phyloP scores from a whole-genome alignment of 1,140 invertebrate genomes.

The Drosophila orosa region DNA sequence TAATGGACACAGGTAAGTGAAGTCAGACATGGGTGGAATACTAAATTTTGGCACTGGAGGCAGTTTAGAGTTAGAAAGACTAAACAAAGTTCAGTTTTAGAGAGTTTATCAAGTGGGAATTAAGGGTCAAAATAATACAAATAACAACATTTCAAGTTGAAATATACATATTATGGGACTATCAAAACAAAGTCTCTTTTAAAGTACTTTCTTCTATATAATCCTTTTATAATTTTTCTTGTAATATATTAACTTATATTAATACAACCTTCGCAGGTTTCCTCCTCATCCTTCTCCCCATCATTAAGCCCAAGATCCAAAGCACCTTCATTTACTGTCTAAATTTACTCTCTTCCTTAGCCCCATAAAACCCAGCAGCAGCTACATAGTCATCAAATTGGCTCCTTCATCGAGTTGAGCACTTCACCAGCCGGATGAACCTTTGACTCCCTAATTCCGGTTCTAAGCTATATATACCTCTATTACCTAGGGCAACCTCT shows the following conservation, averaged over 20 bases:
- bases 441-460: conserved; percentile 43
- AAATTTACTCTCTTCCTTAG: conserved; percentile 14
- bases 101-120: background rate
- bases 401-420: conserved; percentile 6
- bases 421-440: conserved; percentile 32
- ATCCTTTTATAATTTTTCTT: too few relatives aligned
- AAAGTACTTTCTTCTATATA: background rate
- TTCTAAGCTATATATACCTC: conserved; percentile 10
- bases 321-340: conserved; percentile 9
- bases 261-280: background rate
- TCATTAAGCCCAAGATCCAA: background rate
- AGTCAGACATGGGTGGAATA: background rate
- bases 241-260: too few relatives aligned
- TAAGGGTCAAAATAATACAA: background rate
- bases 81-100: background rate
- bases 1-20: background rate
- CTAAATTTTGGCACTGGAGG: background rate
- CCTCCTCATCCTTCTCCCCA: background rate
- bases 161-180: background rate
- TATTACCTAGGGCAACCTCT: conserved; percentile 18
- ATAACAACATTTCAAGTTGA: background rate
- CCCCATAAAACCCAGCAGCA: conserved; percentile 19
- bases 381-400: conserved; percentile 24
- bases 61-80: background rate
- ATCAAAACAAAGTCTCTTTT: background rate